These are phyloP conservation scores for Automeris io DNA, from an alignment of 2,888 invertebrate genomes.

Conservation along the genomic window DNA sequence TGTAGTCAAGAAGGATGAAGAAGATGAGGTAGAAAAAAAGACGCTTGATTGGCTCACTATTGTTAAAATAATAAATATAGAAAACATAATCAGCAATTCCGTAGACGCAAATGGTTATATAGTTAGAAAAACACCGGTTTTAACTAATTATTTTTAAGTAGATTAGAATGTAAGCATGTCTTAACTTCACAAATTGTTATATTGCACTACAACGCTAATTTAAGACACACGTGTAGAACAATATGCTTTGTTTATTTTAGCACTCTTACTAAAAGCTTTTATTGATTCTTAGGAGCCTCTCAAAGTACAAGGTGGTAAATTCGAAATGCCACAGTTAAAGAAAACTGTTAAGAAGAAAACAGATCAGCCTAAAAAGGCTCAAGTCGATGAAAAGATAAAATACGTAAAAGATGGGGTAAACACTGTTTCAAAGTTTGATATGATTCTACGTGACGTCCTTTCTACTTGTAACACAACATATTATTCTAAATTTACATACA, in stretches of 20 bases:
- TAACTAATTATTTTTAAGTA: conserved; percentile 35
- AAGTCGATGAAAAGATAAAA: conserved; percentile 22
- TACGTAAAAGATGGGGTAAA: conserved; percentile 47
- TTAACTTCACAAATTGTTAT: conserved; percentile 14
- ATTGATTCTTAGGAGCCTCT: conserved; percentile 66
- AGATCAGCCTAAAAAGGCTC: conserved; percentile 56
- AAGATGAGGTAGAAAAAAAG: conserved; percentile 52
- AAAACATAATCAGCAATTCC: conserved; percentile 18
- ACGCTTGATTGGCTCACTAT: conserved; percentile 19
- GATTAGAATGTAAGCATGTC: conserved; percentile 33
- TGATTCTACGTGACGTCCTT: conserved; percentile 33
- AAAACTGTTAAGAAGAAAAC: conserved; percentile 60
- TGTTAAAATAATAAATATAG: conserved; percentile 24
- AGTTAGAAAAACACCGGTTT: conserved; percentile 33
- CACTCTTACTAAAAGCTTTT: conserved; percentile 40
- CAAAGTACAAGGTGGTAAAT: conserved; percentile 65
- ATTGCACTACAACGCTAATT: conserved; percentile 46
- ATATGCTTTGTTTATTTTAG: conserved; percentile 36
- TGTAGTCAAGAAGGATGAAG: conserved; percentile 59
- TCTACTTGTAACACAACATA: conserved; percentile 20
- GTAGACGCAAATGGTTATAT: conserved; percentile 42
- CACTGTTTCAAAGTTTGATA: conserved; percentile 27
- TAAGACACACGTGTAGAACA: conserved; percentile 32
- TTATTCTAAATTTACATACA: conserved; percentile 6
- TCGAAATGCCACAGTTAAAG: conserved; percentile 68